phyloP scores from a whole-genome alignment of 2,888 invertebrate species.

The Drosophila anceps region DNA sequence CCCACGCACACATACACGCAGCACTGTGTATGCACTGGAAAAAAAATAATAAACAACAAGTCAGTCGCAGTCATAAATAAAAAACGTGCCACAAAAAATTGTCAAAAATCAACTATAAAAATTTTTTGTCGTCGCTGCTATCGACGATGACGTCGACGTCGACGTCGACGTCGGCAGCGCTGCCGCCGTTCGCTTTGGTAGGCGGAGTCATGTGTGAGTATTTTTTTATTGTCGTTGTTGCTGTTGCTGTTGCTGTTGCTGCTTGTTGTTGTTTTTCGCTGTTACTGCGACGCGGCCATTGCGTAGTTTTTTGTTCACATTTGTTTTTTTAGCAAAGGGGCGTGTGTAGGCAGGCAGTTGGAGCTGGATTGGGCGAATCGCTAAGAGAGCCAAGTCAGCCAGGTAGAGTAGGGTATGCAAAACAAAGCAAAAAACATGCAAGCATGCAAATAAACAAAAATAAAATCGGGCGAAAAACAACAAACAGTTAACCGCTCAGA shows the following conservation, averaged over 20 bases:
- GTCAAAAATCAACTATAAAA: slow-evolving; percentile 76
- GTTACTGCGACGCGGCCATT: slow-evolving; percentile 71
- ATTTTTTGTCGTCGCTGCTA: slow-evolving; percentile 49
- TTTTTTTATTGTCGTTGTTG: slow-evolving; percentile 39
- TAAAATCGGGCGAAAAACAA: slow-evolving; percentile 15
- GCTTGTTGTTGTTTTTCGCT: slow-evolving; percentile 7
- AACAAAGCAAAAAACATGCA: slow-evolving; percentile 12
- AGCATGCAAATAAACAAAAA: slow-evolving; percentile 12
- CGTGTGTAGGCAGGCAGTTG: slow-evolving; percentile 72
- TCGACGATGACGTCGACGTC: slow-evolving; percentile 40
- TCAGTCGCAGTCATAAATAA: slow-evolving; percentile 47
- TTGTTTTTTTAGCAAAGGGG: slow-evolving; percentile 77
- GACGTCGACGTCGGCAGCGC: slow-evolving; percentile 24
- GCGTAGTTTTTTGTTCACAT: slow-evolving; percentile 73
- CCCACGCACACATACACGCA: slow-evolving; percentile 1
- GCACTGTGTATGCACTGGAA: slow-evolving; percentile 30
- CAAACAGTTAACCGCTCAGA: slow-evolving; percentile 26
- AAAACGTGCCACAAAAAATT: slow-evolving; percentile 58
- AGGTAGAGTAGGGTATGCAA: slow-evolving; percentile 6
- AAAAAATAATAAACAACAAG: slow-evolving; percentile 73
- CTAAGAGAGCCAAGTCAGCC: slow-evolving; percentile 16
- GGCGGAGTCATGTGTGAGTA: slow-evolving; percentile 75
- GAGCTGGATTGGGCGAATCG: slow-evolving; percentile 56
- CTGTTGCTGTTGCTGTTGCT: slow-evolving; percentile 21
- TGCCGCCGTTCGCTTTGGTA: slow-evolving; percentile 41